Evolutionary conservation across 2,797 vertebrate genomes (phyloP), one percentile per base, ranked within the genome.

Genomic region (Centropyge bicolor): DNA sequence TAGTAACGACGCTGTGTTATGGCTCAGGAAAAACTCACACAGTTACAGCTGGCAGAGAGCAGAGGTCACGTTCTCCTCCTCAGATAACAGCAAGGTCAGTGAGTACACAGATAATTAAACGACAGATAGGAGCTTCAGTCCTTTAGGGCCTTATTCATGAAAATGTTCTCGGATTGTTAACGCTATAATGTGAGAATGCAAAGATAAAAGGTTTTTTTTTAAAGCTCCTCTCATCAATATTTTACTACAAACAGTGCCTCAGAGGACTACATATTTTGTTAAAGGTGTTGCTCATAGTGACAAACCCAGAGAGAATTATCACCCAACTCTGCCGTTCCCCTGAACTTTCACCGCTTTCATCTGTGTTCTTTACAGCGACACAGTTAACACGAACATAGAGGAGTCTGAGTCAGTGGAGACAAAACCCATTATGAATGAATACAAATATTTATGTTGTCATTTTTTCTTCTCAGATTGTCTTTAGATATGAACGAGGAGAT

Each of bases 21-120:
- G 94, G 95, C 62, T 76, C 51, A 81, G 81, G 56, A 67, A 66
- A 43, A 24, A 78, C 10, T 63, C 81, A 13, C 54, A 86, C 54
- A 89, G 83, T 68, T 93, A 91, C 88, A 89, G 84, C 83, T 96
- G 95, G 95, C 90, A 84, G 40, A 93, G 94, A 81, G 94, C 81
- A 57, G 90, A 92, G 85, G 83, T 91, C 85, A 91, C 59, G 0
- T 93, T 96, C 78, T 92, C 94, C 31, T 85, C 92, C 38, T 63
- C 83, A 38, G 45, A 76, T 49, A 92, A 57, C 13, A 91, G 91
- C 89, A 96, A 96, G 93, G 95, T 96, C 75, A 86, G 88, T 66
- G 24, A 60, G 52, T 38, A 59, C 59, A 41, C 52, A 72, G 5
- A 56, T 6, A 20, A 66, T 31, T n/a, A 14, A 59, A 20, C 38